Percentiles rank a stretch among this genome's conserved stretches.
Evolutionary conservation across 2,797 vertebrate genomes (phyloP).

Genomic region (Chaetodon trifasciatus): DNA sequence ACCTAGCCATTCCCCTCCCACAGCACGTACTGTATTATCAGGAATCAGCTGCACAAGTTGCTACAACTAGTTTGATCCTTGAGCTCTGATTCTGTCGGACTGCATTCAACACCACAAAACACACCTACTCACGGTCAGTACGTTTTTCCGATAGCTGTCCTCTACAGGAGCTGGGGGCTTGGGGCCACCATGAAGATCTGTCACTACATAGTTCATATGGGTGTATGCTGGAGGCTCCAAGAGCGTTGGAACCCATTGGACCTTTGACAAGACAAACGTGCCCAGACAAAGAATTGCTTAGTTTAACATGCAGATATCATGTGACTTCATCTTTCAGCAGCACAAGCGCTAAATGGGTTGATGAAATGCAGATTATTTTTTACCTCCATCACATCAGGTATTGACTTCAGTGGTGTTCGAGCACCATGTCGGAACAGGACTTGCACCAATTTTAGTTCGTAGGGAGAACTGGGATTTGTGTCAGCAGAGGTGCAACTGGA

Average conservation of each 20-base stretch:
- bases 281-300: neutral
- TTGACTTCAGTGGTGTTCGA: constrained; percentile 90
- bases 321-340: neutral
- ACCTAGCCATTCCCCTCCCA: neutral
- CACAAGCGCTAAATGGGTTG: neutral
- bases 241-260: constrained; percentile 89
- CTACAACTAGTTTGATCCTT: neutral
- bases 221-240: constrained; percentile 90
- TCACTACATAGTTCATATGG: constrained; percentile 89
- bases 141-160: constrained; percentile 84
- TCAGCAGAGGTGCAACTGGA: neutral
- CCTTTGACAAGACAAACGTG: constrained; percentile 78
- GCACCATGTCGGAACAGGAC: constrained; percentile 95
- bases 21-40: neutral
- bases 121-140: constrained; percentile 80
- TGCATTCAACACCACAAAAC: constrained; percentile 26
- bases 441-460: constrained; percentile 91
- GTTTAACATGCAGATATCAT: neutral
- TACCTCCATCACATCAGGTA: constrained; percentile 90
- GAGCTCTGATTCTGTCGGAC: neutral
- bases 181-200: constrained; percentile 89
- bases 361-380: constrained; percentile 20
- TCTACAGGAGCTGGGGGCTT: constrained; percentile 87
- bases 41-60: neutral
- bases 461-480: constrained; percentile 53